Evolutionary conservation across 2,797 vertebrate genomes (phyloP).

Genomic region (Enteromius mattozi): DNA sequence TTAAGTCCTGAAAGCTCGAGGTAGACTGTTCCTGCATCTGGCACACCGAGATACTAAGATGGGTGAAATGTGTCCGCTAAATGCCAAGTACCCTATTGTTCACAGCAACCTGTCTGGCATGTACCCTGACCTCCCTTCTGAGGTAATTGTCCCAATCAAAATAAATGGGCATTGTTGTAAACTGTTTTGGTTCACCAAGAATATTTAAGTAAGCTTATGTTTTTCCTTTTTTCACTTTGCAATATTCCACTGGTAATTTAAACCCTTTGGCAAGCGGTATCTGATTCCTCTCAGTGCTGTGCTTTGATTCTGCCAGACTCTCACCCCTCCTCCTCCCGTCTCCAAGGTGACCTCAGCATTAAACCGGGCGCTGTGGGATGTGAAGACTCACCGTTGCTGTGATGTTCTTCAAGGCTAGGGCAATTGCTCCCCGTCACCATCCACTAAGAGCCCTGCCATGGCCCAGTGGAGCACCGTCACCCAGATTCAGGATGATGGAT

Average conservation of each 20-base stretch:
- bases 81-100: slow-evolving; percentile 36
- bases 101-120: background rate
- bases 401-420: slow-evolving; percentile 50
- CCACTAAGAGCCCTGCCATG: slow-evolving; percentile 53
- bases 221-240: background rate
- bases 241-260: background rate
- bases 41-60: slow-evolving; percentile 4
- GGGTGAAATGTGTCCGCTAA: slow-evolving; percentile 25
- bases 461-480: slow-evolving; percentile 54
- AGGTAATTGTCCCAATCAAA: slow-evolving; percentile 2
- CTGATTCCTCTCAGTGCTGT: background rate
- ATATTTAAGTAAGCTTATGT: background rate
- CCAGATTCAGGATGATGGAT: slow-evolving; percentile 61
- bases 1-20: slow-evolving; percentile 5
- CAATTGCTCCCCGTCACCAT: slow-evolving; percentile 58
- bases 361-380: slow-evolving; percentile 44
- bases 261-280: background rate
- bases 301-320: slow-evolving; percentile 27
- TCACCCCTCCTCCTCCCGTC: slow-evolving; percentile 18
- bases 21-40: slow-evolving; percentile 12
- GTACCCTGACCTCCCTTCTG: background rate
- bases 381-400: slow-evolving; percentile 34
- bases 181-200: background rate
- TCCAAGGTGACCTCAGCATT: slow-evolving; percentile 56
- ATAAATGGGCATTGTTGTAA: background rate